Conservation (phyloP, 2,888 invertebrate genomes). For the Pollenia angustigena region DNA sequence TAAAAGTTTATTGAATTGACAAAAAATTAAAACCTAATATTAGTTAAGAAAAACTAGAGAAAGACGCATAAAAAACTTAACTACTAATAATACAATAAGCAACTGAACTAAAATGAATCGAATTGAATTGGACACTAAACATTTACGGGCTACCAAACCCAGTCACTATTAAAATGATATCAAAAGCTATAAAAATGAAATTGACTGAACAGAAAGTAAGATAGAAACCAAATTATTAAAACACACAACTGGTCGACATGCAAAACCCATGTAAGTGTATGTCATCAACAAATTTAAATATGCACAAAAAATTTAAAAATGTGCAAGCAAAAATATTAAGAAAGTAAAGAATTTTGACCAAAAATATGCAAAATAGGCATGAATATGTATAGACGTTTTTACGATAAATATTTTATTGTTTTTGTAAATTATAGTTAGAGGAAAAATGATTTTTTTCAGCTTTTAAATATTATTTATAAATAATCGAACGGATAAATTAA, state of each 20-base stretch:
- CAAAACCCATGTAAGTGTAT: slow-evolving; percentile 64
- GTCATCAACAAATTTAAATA: slow-evolving; percentile 6
- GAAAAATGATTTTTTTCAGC: too few species aligned
- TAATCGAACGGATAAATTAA: too few species aligned
- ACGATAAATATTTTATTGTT: too few species aligned
- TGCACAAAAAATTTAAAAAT: too few species aligned
- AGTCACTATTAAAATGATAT: slow-evolving; percentile 61
- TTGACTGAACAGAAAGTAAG: slow-evolving; percentile 53
- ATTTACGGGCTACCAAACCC: slow-evolving; percentile 66
- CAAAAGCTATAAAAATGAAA: slow-evolving; percentile 63
- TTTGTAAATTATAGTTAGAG: too few species aligned
- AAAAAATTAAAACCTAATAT: slow-evolving; percentile 50
- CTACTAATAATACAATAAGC: slow-evolving; percentile 50
- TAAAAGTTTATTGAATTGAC: slow-evolving; percentile 63
- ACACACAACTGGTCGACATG: slow-evolving; percentile 48
- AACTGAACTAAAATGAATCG: slow-evolving; percentile 33
- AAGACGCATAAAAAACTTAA: slow-evolving; percentile 31
- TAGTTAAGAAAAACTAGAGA: background rate
- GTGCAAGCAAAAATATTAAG: too few species aligned
- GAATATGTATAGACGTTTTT: too few species aligned
- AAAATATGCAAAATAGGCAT: too few species aligned
- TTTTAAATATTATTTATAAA: too few species aligned
- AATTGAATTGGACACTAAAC: slow-evolving; percentile 51
- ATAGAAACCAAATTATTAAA: slow-evolving; percentile 49
- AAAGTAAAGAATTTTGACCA: too few species aligned